Evolutionary conservation across 1,140 invertebrate genomes (phyloP), one percentile per base, ranked within the genome.

Genomic region (Temnothorax longispinosus): DNA sequence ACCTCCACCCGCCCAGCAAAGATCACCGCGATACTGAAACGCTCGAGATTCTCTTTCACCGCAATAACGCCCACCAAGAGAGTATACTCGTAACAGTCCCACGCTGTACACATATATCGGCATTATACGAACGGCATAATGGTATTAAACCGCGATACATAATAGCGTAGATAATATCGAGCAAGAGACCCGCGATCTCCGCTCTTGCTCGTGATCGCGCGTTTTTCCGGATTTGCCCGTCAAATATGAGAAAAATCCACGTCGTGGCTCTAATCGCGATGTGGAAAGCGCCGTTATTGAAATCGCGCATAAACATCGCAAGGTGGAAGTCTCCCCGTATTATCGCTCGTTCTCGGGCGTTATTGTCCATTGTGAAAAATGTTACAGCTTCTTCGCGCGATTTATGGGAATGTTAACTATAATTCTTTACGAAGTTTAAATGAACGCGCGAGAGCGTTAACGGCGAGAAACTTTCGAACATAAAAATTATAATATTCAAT

Each of bases 161-260:
- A 85, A 90, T 81, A 82, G 41, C n/a, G 5, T 13, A 81, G 89
- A 88, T 90, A 90, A 85, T 90, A 88, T 86, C 81, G 58, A 60
- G 81, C 78, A 77, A 88, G 50, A 78, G 86, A 67, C 52, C 21
- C n/a, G 86, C 75, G 78, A 67, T 72, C 50, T 86, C 58, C 15
- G 13, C 35, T 32, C 62, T 65, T 56, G 50, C 2, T 62, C 64
- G 71, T 84, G 32, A 69, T 85, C 64, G 21, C 54, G 67, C 52
- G 64, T 41, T 65, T 86, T 85, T 60, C 35, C 69, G 50, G 64
- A 77, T 71, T 81, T 47, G n/a, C 47, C 11, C 13, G 32, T 47
- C 11, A n/a, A 27, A 76, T 75, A 41, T 41, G 47, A 64, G 74
- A 85, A 76, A 85, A 85, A 71, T 71, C 8, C 58, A 5, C 54